Conservation (phyloP, 2,888 invertebrate species). For the Metacarcinus magister region DNA sequence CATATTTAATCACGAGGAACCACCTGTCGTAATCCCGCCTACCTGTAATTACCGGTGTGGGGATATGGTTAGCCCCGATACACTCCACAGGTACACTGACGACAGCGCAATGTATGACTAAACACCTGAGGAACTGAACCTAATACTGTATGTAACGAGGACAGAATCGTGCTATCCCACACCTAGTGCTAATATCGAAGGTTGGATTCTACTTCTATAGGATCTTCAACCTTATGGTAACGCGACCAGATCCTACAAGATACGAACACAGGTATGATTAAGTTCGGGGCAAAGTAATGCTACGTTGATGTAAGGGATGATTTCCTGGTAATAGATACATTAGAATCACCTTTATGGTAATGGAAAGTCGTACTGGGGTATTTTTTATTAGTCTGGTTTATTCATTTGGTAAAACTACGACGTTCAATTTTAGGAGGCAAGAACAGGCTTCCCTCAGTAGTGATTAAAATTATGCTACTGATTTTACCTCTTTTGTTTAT, state of each 20-base stretch:
- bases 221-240: background rate
- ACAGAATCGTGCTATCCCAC: background rate
- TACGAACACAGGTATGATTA: background rate
- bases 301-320: background rate
- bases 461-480: too few species aligned
- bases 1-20: slow-evolving; percentile 32
- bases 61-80: slow-evolving; percentile 23
- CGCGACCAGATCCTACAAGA: background rate
- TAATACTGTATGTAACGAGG: background rate
- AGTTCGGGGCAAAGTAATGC: background rate
- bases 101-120: background rate
- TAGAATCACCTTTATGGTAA: background rate
- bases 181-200: background rate
- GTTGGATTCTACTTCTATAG: background rate
- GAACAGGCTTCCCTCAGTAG: too few species aligned
- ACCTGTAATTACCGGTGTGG: slow-evolving; percentile 16
- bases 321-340: background rate
- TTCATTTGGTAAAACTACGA: too few species aligned
- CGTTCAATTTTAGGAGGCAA: too few species aligned
- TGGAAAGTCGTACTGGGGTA: too few species aligned
- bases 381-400: background rate
- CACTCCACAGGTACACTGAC: slow-evolving; percentile 18
- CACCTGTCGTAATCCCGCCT: slow-evolving; percentile 4
- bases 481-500: background rate
- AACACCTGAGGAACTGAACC: background rate